A percentile compares a stretch with the other conserved stretches of the same genome.
Evolutionary conservation across 2,888 invertebrate species (phyloP).

Genomic region (Odontocerum albicorne): DNA sequence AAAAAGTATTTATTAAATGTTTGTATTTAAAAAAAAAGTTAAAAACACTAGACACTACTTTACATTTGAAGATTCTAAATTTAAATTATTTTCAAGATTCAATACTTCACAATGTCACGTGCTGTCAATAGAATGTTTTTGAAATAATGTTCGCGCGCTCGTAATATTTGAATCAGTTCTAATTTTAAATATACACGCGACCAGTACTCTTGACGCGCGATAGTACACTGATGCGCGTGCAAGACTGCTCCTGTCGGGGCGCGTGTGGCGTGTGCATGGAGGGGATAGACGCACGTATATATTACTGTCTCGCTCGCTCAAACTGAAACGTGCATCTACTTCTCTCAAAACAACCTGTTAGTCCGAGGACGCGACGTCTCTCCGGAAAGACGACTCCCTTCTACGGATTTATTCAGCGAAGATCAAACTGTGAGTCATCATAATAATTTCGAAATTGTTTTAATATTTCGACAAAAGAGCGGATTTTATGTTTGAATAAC

Average conservation of each 20-base stretch:
- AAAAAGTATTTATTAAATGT: too few relatives aligned
- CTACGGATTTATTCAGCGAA: constrained; percentile 10
- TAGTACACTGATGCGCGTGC: constrained; percentile 15
- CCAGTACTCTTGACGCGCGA: constrained; percentile 12
- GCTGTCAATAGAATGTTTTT: too few relatives aligned
- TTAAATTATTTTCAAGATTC: too few relatives aligned
- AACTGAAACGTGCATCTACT: constrained; percentile 6
- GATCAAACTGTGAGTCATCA: constrained; percentile 4
- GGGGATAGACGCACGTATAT: constrained; percentile 21
- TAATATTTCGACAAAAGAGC: too few relatives aligned
- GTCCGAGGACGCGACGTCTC: constrained; percentile 12
- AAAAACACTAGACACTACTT: neutral
- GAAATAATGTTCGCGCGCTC: too few relatives aligned
- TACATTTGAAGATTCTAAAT: neutral
- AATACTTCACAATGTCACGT: too few relatives aligned
- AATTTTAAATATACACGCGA: neutral
- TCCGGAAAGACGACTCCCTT: constrained; percentile 7
- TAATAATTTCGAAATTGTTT: too few relatives aligned
- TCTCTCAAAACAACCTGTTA: constrained; percentile 23
- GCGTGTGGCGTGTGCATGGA: constrained; percentile 20
- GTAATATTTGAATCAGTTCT: neutral
- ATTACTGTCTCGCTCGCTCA: constrained; percentile 11
- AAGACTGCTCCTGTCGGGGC: constrained; percentile 10
- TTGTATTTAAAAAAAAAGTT: too few relatives aligned
- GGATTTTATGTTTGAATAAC: too few relatives aligned